A percentile compares a stretch with the other conserved stretches of the same genome.
phyloP scores from a whole-genome alignment of 2,113 vertebrate genomes.

The Pomatorhinus ruficollis region DNA sequence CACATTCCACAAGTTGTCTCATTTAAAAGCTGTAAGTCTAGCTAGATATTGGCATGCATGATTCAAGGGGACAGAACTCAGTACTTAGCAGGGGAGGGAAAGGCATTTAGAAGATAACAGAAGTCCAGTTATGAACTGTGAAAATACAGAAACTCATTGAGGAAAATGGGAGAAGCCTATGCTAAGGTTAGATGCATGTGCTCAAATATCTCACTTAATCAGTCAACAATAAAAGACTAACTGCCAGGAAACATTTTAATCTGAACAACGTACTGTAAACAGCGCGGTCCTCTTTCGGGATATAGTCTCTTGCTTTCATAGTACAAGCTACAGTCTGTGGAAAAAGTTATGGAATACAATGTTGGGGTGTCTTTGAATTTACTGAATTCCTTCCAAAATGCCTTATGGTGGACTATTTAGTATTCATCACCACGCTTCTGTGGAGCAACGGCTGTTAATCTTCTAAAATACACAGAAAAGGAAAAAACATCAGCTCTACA shows the following conservation, averaged over 20 bases:
- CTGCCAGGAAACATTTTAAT: not conserved
- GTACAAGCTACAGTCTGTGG: not conserved
- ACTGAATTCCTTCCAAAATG: slow-evolving; percentile 36
- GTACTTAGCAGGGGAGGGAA: not conserved
- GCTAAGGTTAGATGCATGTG: not conserved
- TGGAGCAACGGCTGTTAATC: slow-evolving; percentile 52
- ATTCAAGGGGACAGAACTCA: not conserved
- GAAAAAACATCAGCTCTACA: not conserved
- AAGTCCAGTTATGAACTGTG: not conserved
- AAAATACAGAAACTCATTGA: not conserved
- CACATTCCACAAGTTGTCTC: not conserved
- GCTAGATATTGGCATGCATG: not conserved
- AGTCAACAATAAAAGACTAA: not conserved
- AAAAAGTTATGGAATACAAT: not conserved
- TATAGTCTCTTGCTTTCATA: not conserved
- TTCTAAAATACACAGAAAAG: slow-evolving; percentile 25
- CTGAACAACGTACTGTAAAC: not conserved
- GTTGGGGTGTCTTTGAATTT: not conserved
- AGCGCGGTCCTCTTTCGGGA: not conserved
- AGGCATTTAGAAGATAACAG: not conserved
- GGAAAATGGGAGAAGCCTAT: not conserved
- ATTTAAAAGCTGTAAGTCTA: not conserved
- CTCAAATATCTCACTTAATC: not conserved
- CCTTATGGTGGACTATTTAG: slow-evolving; percentile 28
- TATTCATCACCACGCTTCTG: slow-evolving; percentile 24